Base-by-base conservation (phyloP, 2,888 invertebrate species). In the Amiota communis region DNA sequence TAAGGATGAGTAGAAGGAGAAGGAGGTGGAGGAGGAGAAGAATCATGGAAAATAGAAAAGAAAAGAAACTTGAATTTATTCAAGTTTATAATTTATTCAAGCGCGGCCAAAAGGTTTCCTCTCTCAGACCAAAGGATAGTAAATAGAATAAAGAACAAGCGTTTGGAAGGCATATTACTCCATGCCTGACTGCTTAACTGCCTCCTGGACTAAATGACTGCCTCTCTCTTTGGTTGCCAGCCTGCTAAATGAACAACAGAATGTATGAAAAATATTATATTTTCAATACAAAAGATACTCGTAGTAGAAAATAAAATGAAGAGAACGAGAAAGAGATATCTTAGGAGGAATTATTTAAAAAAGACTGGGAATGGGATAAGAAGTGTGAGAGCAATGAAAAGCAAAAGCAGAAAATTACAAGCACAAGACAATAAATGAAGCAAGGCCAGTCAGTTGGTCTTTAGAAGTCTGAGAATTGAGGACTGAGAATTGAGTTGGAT, bases 81-180 rank as follows among this genome's bases (percentile, higher is more conserved):
- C 47, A 48, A 48, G 64, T 64, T 64, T 48, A 64, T 64, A 64
- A 64, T 47, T 64, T 64, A 64, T 64, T 46, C 64, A 64, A 47
- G 48, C 46, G 15, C 64, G 8, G 64, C 64, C 36, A 36, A 36
- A 36, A 36, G 36, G 36, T 36, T 36, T 36, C 36, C 36, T 36
- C 59, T 15, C 59, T 59, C 59, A 20, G 53, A 51, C 53, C 59
- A n/a, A n/a, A 57, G 51, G 12, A 11, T 51, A n/a, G 51, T 51
- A n/a, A 57, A 57, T 17, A n/a, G 59, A 17, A 20, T 20, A 59
- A 59, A 10, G 57, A 8, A 1, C 17, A 13, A 59, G 17, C 15
- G 15, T 17, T 20, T 59, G 59, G 20, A 59, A 63, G 46, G 63
- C 63, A 12, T 2, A 63, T n/a, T 23, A 23, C 23, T 23, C 23